These are phyloP conservation scores for Anabacerthia variegaticeps DNA, from an alignment of 2,797 vertebrate species.

Conservation along the genomic window DNA sequence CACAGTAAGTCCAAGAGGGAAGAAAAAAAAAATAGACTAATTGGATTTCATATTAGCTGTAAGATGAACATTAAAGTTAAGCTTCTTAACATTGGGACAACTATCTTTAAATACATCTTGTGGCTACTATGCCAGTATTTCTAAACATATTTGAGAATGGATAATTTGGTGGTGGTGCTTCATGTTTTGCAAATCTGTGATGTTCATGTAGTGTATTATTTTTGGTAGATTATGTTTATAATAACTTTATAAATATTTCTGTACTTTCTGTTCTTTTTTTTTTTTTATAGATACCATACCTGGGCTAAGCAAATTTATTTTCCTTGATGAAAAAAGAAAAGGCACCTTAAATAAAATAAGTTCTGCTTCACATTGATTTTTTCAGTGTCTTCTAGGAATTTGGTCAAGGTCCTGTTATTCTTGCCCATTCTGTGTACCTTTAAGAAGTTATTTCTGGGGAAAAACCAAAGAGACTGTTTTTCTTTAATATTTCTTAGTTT, in stretches of 20 bases:
- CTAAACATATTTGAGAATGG: background rate
- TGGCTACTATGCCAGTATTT: background rate
- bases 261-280: background rate
- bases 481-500: background rate
- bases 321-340: background rate
- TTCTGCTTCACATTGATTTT: background rate
- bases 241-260: background rate
- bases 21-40: no score
- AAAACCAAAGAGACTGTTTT: background rate
- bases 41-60: background rate
- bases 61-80: background rate
- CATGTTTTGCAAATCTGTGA: background rate
- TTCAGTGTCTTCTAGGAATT: background rate
- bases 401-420: background rate
- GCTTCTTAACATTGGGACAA: background rate
- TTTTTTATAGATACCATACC: background rate
- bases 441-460: background rate
- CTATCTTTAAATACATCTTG: background rate
- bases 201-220: background rate
- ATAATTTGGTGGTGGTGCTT: background rate
- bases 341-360: background rate
- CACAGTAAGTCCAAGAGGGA: background rate
- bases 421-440: background rate
- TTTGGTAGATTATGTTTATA: background rate
- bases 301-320: background rate